phyloP scores from a whole-genome alignment of 2,888 invertebrate species.

The Perithous albicinctus region DNA sequence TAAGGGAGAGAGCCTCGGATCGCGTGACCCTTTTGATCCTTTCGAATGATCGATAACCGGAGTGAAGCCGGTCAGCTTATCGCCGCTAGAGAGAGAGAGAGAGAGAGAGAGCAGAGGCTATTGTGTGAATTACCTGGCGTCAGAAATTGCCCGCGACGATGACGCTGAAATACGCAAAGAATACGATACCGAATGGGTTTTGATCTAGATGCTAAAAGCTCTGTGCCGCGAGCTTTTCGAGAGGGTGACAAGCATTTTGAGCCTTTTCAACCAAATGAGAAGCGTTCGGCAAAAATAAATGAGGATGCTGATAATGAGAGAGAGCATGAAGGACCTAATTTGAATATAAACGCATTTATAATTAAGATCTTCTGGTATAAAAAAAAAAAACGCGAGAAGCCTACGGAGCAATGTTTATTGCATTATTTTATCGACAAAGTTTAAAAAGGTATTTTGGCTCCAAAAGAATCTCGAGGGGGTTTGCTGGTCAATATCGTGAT shows the following conservation, averaged over 20 bases:
- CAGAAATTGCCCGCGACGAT: slow-evolving; percentile 46
- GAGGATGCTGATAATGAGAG: slow-evolving; percentile 52
- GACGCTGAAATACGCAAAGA: slow-evolving; percentile 47
- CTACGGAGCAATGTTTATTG: slow-evolving; percentile 79
- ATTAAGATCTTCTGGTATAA: slow-evolving; percentile 77
- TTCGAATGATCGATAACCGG: slow-evolving; percentile 71
- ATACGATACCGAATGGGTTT: slow-evolving; percentile 8
- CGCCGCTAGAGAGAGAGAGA: too few relatives aligned
- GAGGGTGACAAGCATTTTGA: slow-evolving; percentile 2
- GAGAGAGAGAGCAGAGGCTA: too few relatives aligned
- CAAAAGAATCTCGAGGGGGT: not conserved
- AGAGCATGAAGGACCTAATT: slow-evolving; percentile 73
- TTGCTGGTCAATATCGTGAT: slow-evolving; percentile 14
- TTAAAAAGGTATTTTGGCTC: slow-evolving; percentile 79
- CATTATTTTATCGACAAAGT: slow-evolving; percentile 81
- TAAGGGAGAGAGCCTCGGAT: slow-evolving; percentile 56
- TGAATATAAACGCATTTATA: slow-evolving; percentile 82
- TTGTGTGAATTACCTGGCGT: slow-evolving; percentile 54
- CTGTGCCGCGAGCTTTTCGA: too few relatives aligned
- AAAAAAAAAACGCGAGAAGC: slow-evolving; percentile 73
- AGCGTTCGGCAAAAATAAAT: slow-evolving; percentile 10
- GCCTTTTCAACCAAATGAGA: not conserved
- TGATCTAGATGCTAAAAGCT: slow-evolving; percentile 28
- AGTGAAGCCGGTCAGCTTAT: slow-evolving; percentile 74
- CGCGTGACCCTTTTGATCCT: slow-evolving; percentile 74